Percentiles rank a stretch among this genome's conserved stretches.
These are phyloP conservation scores for Eulithis testata DNA, from an alignment of 2,888 invertebrate species.

Conservation along the genomic window DNA sequence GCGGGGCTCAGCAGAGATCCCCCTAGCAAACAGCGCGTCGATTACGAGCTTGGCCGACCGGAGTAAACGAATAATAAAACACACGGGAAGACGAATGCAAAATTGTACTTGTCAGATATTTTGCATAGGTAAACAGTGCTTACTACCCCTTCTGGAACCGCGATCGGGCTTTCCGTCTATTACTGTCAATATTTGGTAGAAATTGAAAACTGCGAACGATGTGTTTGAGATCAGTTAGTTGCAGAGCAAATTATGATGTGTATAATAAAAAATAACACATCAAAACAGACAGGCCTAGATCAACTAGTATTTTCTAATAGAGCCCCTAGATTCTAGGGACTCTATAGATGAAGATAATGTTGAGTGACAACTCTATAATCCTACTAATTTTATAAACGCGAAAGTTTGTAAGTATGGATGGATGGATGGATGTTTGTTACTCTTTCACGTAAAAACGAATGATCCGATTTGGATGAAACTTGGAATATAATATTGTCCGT, in stretches of 20 bases:
- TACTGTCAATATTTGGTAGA: constrained; percentile 48
- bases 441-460: too few relatives aligned
- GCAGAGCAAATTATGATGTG: not conserved
- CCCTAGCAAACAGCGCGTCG: constrained; percentile 83
- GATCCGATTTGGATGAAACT: too few relatives aligned
- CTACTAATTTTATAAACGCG: too few relatives aligned
- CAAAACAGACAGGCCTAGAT: too few relatives aligned
- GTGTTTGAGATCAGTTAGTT: not conserved
- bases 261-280: too few relatives aligned
- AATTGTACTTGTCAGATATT: constrained; percentile 80
- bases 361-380: too few relatives aligned
- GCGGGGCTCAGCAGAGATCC: constrained; percentile 81
- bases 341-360: too few relatives aligned
- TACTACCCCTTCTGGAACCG: constrained; percentile 62
- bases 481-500: too few relatives aligned
- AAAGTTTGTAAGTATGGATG: too few relatives aligned
- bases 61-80: constrained; percentile 84
- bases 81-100: constrained; percentile 83
- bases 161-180: constrained; percentile 36
- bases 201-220: constrained; percentile 33
- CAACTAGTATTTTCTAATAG: too few relatives aligned
- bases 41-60: constrained; percentile 81
- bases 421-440: too few relatives aligned
- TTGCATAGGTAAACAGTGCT: constrained; percentile 81
- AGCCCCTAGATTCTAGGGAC: too few relatives aligned